Evolutionary conservation across 2,797 vertebrate species (phyloP).

Genomic region (Alectoris magna): DNA sequence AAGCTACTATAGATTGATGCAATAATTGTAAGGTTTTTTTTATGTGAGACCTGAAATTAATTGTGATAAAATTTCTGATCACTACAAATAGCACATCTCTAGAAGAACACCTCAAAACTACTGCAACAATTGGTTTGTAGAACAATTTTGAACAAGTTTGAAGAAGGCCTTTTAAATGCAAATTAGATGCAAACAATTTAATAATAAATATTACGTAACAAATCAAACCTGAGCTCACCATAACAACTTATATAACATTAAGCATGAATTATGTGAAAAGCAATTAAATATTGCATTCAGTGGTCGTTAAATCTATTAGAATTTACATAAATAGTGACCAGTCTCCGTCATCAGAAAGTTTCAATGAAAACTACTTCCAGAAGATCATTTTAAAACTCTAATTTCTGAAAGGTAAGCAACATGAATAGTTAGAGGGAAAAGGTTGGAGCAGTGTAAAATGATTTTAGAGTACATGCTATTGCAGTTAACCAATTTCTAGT

Average conservation of each 20-base stretch:
- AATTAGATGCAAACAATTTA: conserved; percentile 52
- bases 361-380: neutral
- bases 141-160: neutral
- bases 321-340: conserved; percentile 2
- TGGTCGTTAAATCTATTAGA: neutral
- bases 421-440: neutral
- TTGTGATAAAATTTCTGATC: neutral
- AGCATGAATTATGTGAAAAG: conserved; percentile 51
- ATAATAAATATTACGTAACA: conserved; percentile 37
- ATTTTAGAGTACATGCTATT: neutral
- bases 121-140: neutral
- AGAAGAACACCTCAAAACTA: neutral
- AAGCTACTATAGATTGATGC: neutral
- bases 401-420: neutral
- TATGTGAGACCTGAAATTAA: neutral
- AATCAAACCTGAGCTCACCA: conserved; percentile 43
- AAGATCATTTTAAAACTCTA: conserved; percentile 13
- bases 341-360: neutral
- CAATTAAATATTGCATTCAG: conserved; percentile 41
- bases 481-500: accelerated
- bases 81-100: neutral
- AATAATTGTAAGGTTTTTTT: conserved; percentile 13
- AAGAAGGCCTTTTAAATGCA: conserved; percentile 42
- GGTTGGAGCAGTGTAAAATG: accelerated
- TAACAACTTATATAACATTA: conserved; percentile 45